phyloP scores from a whole-genome alignment of 2,113 vertebrate species.

The Gopherus flavomarginatus region DNA sequence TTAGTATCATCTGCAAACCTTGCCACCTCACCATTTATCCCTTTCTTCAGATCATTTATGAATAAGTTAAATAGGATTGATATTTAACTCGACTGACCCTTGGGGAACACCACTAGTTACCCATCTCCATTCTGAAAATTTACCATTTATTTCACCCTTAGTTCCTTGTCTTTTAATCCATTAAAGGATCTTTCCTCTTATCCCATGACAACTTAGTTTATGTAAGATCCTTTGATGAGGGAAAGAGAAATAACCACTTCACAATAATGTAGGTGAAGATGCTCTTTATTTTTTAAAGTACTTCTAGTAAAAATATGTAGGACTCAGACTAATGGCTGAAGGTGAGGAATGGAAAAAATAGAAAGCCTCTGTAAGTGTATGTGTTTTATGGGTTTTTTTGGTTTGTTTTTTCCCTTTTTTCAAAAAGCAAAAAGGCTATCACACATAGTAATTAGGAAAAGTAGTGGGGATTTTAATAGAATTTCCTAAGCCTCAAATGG shows the following conservation, averaged over 20 bases:
- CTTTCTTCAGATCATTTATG: too few relatives aligned
- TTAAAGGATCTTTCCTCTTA: too few relatives aligned
- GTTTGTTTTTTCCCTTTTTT: not conserved
- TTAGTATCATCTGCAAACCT: too few relatives aligned
- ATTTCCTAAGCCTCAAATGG: not conserved
- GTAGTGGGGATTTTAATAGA: not conserved
- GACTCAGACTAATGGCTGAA: not conserved
- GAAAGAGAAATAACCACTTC: not conserved
- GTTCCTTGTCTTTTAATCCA: too few relatives aligned
- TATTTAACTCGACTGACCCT: too few relatives aligned
- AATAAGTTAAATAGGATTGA: too few relatives aligned
- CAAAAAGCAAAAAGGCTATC: not conserved
- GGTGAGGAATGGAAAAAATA: not conserved
- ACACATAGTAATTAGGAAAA: not conserved
- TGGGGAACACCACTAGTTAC: too few relatives aligned
- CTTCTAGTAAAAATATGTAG: not conserved
- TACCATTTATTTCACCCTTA: too few relatives aligned
- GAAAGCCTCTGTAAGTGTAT: not conserved
- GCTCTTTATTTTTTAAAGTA: not conserved
- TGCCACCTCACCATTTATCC: too few relatives aligned
- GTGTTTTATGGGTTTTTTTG: not conserved
- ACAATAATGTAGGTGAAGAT: not conserved
- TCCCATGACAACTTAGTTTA: too few relatives aligned
- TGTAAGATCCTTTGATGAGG: too few relatives aligned
- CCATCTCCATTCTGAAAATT: too few relatives aligned